Evolutionary conservation across 1,140 invertebrate species (phyloP).

Genomic region (Trichonephila clavipes): DNA sequence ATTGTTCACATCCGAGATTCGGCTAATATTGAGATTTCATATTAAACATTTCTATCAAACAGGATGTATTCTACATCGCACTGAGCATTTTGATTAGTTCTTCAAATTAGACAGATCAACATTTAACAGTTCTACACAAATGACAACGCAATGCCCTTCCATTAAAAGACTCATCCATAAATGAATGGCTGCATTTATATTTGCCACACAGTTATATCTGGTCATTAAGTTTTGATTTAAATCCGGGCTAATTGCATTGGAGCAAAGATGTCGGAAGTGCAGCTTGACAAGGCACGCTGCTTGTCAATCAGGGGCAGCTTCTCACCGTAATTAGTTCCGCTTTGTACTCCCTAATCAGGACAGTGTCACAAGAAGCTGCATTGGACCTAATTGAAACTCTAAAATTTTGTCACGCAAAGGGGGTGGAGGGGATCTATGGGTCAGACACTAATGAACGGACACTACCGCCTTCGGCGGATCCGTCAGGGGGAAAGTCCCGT

Average conservation of each 20-base stretch:
- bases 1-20: no score
- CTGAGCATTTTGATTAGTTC: no score
- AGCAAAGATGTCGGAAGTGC: constrained; percentile 4
- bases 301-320: background rate
- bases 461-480: background rate
- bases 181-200: no score
- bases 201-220: no score
- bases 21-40: no score
- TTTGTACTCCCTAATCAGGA: background rate
- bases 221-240: background rate
- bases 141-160: no score
- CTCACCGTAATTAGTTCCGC: constrained; percentile 10
- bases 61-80: no score
- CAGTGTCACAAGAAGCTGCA: background rate
- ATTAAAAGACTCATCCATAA: no score
- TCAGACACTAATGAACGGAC: background rate
- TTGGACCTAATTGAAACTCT: constrained; percentile 14
- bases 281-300: background rate
- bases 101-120: no score
- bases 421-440: background rate
- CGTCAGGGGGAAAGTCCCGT: background rate
- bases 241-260: background rate
- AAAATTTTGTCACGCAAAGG: constrained; percentile 7
- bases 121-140: no score
- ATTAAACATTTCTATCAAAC: no score